These are phyloP conservation scores for Merluccius polli DNA, from an alignment of 2,797 vertebrate genomes.

Conservation along the genomic window DNA sequence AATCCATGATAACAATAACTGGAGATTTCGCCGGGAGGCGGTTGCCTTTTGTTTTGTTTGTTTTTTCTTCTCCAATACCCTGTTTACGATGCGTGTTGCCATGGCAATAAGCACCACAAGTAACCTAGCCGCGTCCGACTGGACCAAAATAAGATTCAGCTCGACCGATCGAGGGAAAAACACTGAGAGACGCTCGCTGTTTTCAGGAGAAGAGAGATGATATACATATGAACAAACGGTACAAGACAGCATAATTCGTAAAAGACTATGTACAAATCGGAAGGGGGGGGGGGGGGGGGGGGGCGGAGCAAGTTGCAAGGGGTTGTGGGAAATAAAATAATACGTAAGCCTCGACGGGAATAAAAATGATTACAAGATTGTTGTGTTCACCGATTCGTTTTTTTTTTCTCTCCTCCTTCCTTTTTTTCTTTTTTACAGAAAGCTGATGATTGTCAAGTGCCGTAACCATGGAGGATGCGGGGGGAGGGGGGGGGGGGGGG, in stretches of 20 bases:
- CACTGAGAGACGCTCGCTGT: neutral
- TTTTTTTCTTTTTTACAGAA: neutral
- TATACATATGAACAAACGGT: neutral
- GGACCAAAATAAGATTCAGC: neutral
- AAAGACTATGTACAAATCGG: constrained; percentile 9
- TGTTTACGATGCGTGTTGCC: neutral
- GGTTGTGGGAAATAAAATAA: too few species aligned
- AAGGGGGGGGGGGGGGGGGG: neutral
- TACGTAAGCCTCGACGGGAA: neutral
- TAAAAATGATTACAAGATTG: neutral
- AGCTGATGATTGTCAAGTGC: constrained; percentile 42
- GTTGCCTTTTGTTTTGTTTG: neutral
- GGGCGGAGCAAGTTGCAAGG: neutral
- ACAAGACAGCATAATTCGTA: neutral
- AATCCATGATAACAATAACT: neutral
- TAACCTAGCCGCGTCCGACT: neutral
- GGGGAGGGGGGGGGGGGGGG: too few species aligned
- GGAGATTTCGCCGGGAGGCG: neutral
- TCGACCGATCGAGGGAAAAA: neutral
- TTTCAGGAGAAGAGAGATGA: neutral
- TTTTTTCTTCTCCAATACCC: neutral
- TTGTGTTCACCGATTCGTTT: neutral
- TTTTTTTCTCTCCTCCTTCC: neutral
- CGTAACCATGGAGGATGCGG: constrained; percentile 28
- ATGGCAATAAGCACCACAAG: neutral